Percentiles rank a stretch among this genome's conserved stretches.
Conservation (phyloP, 2,797 vertebrate species). For the Enteromius anoplus region DNA sequence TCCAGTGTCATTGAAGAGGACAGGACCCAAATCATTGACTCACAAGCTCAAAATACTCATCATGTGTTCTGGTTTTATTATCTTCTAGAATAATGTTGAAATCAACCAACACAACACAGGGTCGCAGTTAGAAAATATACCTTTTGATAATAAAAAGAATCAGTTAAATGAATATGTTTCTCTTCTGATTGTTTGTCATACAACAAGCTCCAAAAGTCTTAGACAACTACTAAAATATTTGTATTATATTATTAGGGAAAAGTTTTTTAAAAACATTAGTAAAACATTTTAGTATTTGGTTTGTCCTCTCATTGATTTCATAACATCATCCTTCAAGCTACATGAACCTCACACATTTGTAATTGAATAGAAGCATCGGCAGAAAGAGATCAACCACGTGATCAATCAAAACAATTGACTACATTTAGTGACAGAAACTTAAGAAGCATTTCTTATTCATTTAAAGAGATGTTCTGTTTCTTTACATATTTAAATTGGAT, state of each 20-base stretch:
- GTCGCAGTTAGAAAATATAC: conserved; percentile 11
- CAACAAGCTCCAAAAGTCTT: not conserved
- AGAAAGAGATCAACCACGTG: not conserved
- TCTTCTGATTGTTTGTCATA: not conserved
- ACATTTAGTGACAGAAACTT: not conserved
- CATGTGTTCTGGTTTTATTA: conserved; percentile 6
- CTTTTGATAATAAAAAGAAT: not conserved
- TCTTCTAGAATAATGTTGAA: not conserved
- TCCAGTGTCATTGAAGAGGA: conserved; percentile 45
- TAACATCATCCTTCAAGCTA: not conserved
- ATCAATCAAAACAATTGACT: not conserved
- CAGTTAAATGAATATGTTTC: not conserved
- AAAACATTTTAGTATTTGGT: not conserved
- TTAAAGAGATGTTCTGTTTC: too few relatives aligned
- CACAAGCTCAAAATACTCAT: conserved; percentile 43
- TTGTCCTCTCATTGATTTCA: not conserved
- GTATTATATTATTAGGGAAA: not conserved
- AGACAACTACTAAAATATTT: not conserved
- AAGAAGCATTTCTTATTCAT: not conserved
- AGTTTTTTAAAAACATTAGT: not conserved
- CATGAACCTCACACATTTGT: not conserved
- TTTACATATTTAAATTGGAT: not conserved
- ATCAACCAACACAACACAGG: conserved; percentile 13
- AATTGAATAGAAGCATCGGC: not conserved
- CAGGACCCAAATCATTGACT: conserved; percentile 43